Base-by-base conservation (phyloP, 1,140 invertebrate species). In the Ceratina australensis region DNA sequence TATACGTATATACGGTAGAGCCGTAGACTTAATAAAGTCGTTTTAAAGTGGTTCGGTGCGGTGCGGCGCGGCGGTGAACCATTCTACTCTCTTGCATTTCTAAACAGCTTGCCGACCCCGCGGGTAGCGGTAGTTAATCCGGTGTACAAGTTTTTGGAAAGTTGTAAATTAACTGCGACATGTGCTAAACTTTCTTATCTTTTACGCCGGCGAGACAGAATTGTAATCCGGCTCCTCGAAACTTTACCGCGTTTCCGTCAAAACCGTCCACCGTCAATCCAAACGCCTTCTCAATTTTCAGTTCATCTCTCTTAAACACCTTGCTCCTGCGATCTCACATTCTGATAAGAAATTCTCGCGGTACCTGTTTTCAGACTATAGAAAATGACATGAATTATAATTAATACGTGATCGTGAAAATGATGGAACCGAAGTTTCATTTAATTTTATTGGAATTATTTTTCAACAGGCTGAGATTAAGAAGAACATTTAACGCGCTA, bases 111-210 rank as follows among this genome's bases (percentile, higher is more conserved):
- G 22, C 12, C 47, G 10, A 28, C 42, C 33, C 33, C 33, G 33
- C 33, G 2, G 33, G 33, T 33, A 33, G 33, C 7, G 33, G 33
- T 15, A 33, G 54, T 66, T 74, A 74, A 74, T 75, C 28, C 7
- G n/a, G 12, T 15, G 20, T 20, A 50, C 65, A 68, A 75, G 22
- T 33, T 75, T 68, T 68, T 22, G 42, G 64, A 75, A 75, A 59
- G 54, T 75, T 20, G 54, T 68, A 68, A 57, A 75, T 68, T 68
- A 68, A 68, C 42, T 20, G 24, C 64, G 8, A 75, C 63, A 75
- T 22, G n/a, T 18, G 54, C n/a, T 67, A 24, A 49, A 67, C 8
- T 67, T 66, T 47, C 63, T 16, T 47, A 2, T 5, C 28, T 57
- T 65, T 71, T 50, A 18, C 3, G 2, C 24, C 7, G 18, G 33